Evolutionary conservation across 2,888 invertebrate species (phyloP).

Genomic region (Cryptophagus acutangulus): DNA sequence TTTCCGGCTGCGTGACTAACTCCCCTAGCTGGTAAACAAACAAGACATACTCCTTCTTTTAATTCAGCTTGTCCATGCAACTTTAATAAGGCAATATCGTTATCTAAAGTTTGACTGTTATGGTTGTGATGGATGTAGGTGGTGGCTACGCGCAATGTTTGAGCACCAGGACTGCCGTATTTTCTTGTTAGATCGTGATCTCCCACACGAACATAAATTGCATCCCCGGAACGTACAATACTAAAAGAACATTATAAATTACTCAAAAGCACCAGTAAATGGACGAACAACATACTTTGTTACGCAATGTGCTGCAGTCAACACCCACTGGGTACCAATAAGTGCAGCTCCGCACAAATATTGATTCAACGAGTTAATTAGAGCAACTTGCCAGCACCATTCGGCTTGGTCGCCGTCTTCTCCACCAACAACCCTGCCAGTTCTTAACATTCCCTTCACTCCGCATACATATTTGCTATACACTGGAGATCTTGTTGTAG

Average conservation of each 20-base stretch:
- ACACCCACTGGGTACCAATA: conserved; percentile 90
- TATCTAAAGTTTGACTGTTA: conserved; percentile 89
- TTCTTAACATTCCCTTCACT: conserved; percentile 73
- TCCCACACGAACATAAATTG: conserved; percentile 88
- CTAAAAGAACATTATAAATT: conserved; percentile 48
- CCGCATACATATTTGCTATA: conserved; percentile 91
- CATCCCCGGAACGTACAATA: conserved; percentile 89
- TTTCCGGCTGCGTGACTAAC: conserved; percentile 86
- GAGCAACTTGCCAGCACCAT: conserved; percentile 94
- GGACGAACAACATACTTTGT: conserved; percentile 64
- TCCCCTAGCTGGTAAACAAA: conserved; percentile 84
- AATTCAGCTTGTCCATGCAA: conserved; percentile 84
- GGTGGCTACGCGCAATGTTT: conserved; percentile 84
- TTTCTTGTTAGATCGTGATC: conserved; percentile 88
- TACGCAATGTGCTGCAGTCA: conserved; percentile 91
- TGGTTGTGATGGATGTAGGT: conserved; percentile 95
- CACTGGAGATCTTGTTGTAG: conserved; percentile 63
- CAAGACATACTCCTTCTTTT: conserved; percentile 78
- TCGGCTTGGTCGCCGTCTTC: conserved; percentile 87
- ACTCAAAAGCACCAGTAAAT: neutral
- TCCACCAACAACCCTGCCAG: conserved; percentile 75
- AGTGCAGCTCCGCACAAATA: conserved; percentile 90
- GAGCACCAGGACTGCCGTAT: conserved; percentile 87
- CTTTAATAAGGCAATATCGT: conserved; percentile 88
- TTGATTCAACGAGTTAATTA: conserved; percentile 89